phyloP scores from a whole-genome alignment of 2,888 invertebrate genomes.

The Oscheius onirici region DNA sequence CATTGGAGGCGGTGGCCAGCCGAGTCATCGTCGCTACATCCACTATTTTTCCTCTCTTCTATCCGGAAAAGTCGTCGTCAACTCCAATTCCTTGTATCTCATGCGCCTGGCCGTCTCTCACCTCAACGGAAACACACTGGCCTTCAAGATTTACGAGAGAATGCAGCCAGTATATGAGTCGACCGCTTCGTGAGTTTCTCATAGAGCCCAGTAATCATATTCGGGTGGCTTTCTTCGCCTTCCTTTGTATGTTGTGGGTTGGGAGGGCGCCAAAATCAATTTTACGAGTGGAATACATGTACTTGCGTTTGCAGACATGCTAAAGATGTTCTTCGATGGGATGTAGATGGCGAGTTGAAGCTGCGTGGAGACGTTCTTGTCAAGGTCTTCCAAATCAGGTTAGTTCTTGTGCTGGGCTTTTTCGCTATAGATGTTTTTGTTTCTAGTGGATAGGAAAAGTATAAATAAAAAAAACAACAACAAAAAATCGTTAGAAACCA shows the following conservation, averaged over 20 bases:
- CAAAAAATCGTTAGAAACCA: too few species aligned
- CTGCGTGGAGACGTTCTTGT: slow-evolving; percentile 89
- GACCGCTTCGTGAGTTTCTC: slow-evolving; percentile 48
- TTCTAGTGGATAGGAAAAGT: too few species aligned
- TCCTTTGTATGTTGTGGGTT: slow-evolving; percentile 10
- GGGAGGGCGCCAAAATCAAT: slow-evolving; percentile 20
- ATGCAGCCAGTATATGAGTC: slow-evolving; percentile 89
- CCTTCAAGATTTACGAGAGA: slow-evolving; percentile 85
- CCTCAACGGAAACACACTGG: slow-evolving; percentile 72
- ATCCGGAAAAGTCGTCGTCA: slow-evolving; percentile 87
- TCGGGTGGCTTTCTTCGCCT: slow-evolving; percentile 1
- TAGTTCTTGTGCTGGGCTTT: slow-evolving; percentile 2
- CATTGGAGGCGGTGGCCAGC: slow-evolving; percentile 75
- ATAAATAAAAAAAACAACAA: too few species aligned
- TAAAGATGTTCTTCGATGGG: slow-evolving; percentile 46
- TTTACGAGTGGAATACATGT: slow-evolving; percentile 17
- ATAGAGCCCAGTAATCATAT: not conserved
- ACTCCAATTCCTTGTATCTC: slow-evolving; percentile 85
- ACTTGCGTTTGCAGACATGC: slow-evolving; percentile 37
- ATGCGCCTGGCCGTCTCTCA: slow-evolving; percentile 75
- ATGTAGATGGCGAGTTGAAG: slow-evolving; percentile 75
- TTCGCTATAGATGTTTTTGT: too few species aligned
- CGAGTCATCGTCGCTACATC: slow-evolving; percentile 77
- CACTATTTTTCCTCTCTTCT: slow-evolving; percentile 90
- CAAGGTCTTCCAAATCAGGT: slow-evolving; percentile 77